Evolutionary conservation across 2,888 invertebrate species (phyloP), one percentile per base, ranked within the genome.

Genomic region (Cerastis rubricosa): DNA sequence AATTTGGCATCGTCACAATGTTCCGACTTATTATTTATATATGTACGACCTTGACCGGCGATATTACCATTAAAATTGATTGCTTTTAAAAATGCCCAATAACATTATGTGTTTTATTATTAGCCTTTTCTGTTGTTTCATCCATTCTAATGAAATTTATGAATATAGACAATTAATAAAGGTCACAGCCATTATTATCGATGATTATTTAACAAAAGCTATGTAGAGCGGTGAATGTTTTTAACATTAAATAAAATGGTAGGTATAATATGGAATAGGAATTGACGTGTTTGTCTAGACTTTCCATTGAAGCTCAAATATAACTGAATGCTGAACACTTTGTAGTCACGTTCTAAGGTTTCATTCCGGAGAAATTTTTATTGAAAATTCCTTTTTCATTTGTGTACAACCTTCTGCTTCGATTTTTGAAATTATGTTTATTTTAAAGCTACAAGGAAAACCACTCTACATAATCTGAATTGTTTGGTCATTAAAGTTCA

Each of bases 1-100:
- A 84, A 81, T 84, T 89, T 88, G 89, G 89, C 88, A 85, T 83
- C 78, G 76, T 81, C 81, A 82, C 79, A 81, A 63, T 84, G 77
- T 81, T 78, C 64, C 59, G 54, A 71, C 70, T 76, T 83, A 84
- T 85, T 81, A 86, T 85, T 85, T 86, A 70, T 84, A 84, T 66
- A 70, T 71, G 67, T 17, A 40, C 64, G 78, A 51, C 90, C 90
- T 89, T 89, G 89, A 88, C 88, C 87, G 83, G 47, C 47, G 25
- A 76, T 83, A 71, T 71, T 43, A 81, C 81, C 71, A 87, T 87
- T 82, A 71, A 83, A 85, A 81, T 90, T 85, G 86, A 89, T 89
- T 85, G 73, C 70, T 84, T 78, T 81, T 76, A 77, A 73, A 67
- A 68, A 71, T 75, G 17, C 19, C 22, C 66, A 65, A 70, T 80